phyloP scores from a whole-genome alignment of 2,797 vertebrate genomes.

The Alca torda region DNA sequence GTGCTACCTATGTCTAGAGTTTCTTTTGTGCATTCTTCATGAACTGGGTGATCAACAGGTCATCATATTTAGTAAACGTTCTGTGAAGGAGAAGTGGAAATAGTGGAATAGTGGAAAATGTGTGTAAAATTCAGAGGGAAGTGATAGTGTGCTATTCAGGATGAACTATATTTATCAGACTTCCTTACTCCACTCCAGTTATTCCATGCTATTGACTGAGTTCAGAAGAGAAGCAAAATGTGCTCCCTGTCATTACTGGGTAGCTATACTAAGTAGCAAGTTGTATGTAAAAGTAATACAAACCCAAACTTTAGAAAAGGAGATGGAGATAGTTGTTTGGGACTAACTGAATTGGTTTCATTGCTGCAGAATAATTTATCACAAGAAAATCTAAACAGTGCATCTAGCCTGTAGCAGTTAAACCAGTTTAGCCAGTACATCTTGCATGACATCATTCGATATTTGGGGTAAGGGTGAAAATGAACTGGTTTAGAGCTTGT shows the following conservation, averaged over 20 bases:
- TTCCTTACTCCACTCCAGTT: background rate
- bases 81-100: background rate
- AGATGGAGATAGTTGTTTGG: background rate
- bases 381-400: slow-evolving; percentile 39
- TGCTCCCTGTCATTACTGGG: background rate
- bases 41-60: background rate
- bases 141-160: accelerated
- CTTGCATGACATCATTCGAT: slow-evolving; percentile 42
- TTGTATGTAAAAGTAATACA: background rate
- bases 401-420: slow-evolving; percentile 25
- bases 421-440: slow-evolving; percentile 65
- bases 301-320: background rate
- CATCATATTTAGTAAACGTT: background rate
- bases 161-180: background rate
- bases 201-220: background rate
- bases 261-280: background rate
- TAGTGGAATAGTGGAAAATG: background rate
- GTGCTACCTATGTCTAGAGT: background rate
- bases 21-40: background rate
- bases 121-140: background rate
- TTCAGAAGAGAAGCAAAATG: background rate
- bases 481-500: slow-evolving; percentile 10
- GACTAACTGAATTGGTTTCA: background rate
- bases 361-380: slow-evolving; percentile 49
- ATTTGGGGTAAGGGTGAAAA: slow-evolving; percentile 65